Base-by-base conservation (phyloP, 92 coral and sea anemone genomes). In the Hydrozoanthus gracilis region DNA sequence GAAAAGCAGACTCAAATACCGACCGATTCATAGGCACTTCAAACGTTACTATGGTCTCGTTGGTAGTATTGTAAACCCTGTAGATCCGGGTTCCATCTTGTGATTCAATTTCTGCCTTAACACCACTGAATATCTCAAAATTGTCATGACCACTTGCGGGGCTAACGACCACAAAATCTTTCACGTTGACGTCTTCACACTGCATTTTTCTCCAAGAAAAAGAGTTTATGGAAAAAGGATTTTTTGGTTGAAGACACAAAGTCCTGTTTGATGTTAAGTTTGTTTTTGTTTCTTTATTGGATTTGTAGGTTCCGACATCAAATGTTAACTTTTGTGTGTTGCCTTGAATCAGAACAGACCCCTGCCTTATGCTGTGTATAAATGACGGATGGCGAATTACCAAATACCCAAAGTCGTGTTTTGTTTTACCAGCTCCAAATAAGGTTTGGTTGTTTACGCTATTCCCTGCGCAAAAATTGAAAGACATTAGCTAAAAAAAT, bases 351-450 rank as follows among this genome's bases (percentile, higher is more conserved):
- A 94, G 52, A 0, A 92, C 45, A 18, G 39, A 50, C 45, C 82
- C 82, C 14, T 65, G 83, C 48, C 10, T 67, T 71, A 60, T 74
- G 72, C 71, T 86, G 86, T 87, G 72, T 16, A 92, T 46, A 35
- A 78, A 13, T 20, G 97, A 90, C 18, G 97, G 93, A 12, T 90
- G 97, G 45, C 39, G 79, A 4, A 94, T 49, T 6, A 78, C 35
- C 93, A 94, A 87, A 65, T 87, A 94, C 4, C 97, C 97, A 78
- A 92, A 94, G 45, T 94, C 97, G 70, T 77, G 91, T 15, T 45
- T 20, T 13, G 89, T 88, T 48, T 64, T 77, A 5, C 73, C 89
- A 3, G 15, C 20, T 51, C 35, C 89, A 52, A 69, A 5, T 13
- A 71, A n/a, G 10, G 61, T 74, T 55, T 74, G 6, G 61, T 50